These are phyloP conservation scores for Acronicta leporina DNA, from an alignment of 2,888 invertebrate genomes.

Conservation along the genomic window DNA sequence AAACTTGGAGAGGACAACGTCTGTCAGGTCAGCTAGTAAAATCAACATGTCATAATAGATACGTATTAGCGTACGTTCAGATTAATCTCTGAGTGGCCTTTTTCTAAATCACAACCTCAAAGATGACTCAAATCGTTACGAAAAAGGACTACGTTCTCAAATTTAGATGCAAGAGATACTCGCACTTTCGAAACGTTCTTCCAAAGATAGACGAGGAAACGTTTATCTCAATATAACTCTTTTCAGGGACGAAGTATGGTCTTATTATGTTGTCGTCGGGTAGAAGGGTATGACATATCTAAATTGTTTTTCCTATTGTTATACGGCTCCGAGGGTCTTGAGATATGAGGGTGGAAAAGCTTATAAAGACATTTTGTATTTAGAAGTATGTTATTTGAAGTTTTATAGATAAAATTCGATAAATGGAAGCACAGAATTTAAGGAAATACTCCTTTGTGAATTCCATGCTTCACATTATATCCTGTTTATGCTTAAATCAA, in stretches of 20 bases:
- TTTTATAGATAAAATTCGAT: constrained; percentile 6
- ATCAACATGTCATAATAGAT: too few relatives aligned
- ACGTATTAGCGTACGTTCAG: too few relatives aligned
- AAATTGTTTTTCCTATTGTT: constrained; percentile 54
- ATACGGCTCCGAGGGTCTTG: constrained; percentile 40
- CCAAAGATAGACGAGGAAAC: constrained; percentile 29
- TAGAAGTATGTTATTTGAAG: constrained; percentile 21
- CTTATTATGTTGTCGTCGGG: constrained; percentile 48
- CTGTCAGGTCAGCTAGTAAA: too few relatives aligned
- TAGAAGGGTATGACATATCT: constrained; percentile 55
- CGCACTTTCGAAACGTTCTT: constrained; percentile 18
- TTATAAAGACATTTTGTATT: constrained; percentile 38
- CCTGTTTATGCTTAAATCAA: too few relatives aligned
- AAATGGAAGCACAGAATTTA: too few relatives aligned
- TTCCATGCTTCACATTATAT: too few relatives aligned
- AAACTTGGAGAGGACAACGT: too few relatives aligned
- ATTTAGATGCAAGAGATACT: constrained; percentile 43
- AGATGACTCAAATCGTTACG: neutral
- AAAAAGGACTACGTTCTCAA: constrained; percentile 6
- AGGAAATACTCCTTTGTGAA: too few relatives aligned
- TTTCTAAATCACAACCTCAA: constrained; percentile 1
- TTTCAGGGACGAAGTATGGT: constrained; percentile 34
- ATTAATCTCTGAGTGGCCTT: neutral
- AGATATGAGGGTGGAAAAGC: constrained; percentile 30
- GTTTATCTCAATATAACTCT: constrained; percentile 36